These are phyloP conservation scores for Synodontis membranacea DNA, from an alignment of 2,113 vertebrate species.

Conservation along the genomic window DNA sequence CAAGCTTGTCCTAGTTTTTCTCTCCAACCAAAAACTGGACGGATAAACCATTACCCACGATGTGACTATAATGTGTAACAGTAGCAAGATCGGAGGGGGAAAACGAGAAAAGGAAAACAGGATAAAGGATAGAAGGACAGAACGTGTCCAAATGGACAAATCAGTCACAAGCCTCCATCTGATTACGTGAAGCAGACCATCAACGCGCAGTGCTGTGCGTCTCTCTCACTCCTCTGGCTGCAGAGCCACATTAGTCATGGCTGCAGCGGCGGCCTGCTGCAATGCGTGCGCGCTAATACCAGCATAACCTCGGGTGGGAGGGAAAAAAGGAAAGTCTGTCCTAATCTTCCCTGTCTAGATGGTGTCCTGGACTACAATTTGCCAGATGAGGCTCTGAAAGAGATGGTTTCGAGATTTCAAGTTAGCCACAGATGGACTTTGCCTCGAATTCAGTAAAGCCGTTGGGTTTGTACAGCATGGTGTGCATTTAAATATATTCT, in stretches of 20 bases:
- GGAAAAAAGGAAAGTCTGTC: background rate
- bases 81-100: constrained; percentile 51
- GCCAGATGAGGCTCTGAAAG: background rate
- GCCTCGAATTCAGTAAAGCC: background rate
- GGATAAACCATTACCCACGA: constrained; percentile 52
- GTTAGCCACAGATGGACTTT: constrained; percentile 5
- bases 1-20: constrained; percentile 11
- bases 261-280: constrained; percentile 36
- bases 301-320: background rate
- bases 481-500: background rate
- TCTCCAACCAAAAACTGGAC: constrained; percentile 14
- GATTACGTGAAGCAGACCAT: constrained; percentile 78
- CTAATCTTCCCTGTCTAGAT: background rate
- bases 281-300: background rate
- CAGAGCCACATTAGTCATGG: constrained; percentile 68
- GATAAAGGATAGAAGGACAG: constrained; percentile 21
- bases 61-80: constrained; percentile 65
- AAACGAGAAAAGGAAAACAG: constrained; percentile 23
- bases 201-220: constrained; percentile 61
- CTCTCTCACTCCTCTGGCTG: constrained; percentile 59
- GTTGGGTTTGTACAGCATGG: background rate
- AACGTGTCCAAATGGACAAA: constrained; percentile 50
- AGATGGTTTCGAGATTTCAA: background rate
- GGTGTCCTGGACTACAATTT: background rate
- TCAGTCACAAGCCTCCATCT: constrained; percentile 62